Evolutionary conservation across 2,888 invertebrate species (phyloP), one percentile per base, ranked within the genome.

Genomic region (Cephus runcator): DNA sequence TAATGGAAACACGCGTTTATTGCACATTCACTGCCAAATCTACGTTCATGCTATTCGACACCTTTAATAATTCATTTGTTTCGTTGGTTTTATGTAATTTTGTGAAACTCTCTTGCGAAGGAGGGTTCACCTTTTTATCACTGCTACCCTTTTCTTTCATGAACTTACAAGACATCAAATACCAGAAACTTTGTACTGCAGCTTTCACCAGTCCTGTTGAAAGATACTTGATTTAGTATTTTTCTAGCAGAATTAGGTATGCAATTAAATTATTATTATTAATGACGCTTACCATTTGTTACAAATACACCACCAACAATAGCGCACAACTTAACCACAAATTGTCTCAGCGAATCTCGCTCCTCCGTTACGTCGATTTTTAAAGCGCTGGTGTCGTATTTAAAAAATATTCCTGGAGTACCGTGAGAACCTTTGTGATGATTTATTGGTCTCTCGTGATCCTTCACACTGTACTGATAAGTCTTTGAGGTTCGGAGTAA

Each of bases 391-490:
- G 97, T 95, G 87, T 99, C 98, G 91, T 99, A 99, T 91, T 98
- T 98, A 86, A 99, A 96, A 90, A 97, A 98, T 83, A 99, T 96
- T 34, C 99, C 99, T 0, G 98, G 97, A 33, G 97, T 95, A 0
- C 98, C 98, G 88, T 98, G 98, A 30, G 98, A 98, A 35, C 98
- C 98, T 88, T 94, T 93, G 36, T 92, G 92, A 77, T 94, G 94
- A 87, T 94, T 93, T 76, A 98, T 95, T 1, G 96, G 95, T 83
- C 98, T 93, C 85, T 95, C 95, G 88, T 98, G 93, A 88, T 98
- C 97, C 86, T 98, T 98, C 0, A 98, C 98, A 15, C 98, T 96
- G 91, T 98, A 99, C 90, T 99, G 99, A 89, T 95, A 99, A 0
- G 98, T 96, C 86, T 95, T 95, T 40, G 95, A 93, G 2, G 94